Percentiles rank a stretch among this genome's conserved stretches.
phyloP scores from a whole-genome alignment of 2,113 vertebrate genomes.

The Ranitomeya variabilis region DNA sequence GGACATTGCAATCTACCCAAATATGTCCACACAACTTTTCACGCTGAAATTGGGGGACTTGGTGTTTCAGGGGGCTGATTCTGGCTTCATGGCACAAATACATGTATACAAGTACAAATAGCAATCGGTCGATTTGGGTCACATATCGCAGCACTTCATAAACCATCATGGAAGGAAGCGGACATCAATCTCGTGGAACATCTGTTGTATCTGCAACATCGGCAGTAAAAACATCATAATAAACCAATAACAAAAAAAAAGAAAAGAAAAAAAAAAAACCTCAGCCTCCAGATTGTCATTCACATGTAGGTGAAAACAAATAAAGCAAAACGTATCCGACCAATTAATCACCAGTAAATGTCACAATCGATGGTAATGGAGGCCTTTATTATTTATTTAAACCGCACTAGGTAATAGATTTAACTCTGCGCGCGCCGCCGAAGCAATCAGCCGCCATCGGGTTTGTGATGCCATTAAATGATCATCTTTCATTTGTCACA shows the following conservation, averaged over 20 bases:
- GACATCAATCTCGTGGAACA: not conserved
- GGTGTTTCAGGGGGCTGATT: too few relatives aligned
- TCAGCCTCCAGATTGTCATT: conserved; percentile 1
- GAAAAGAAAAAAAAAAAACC: not conserved
- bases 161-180: not conserved
- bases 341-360: conserved; percentile 48
- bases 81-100: not conserved
- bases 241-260: conserved; percentile 1
- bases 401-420: conserved; percentile 8
- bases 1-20: too few relatives aligned
- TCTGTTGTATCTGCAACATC: conserved; percentile 20
- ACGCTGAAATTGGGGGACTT: too few relatives aligned
- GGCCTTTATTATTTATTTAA: conserved; percentile 41
- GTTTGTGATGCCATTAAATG: conserved; percentile 33
- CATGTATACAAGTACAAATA: not conserved
- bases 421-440: conserved; percentile 5
- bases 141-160: not conserved
- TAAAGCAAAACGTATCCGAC: conserved; percentile 16
- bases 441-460: conserved; percentile 11
- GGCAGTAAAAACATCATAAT: conserved; percentile 9
- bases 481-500: conserved; percentile 48
- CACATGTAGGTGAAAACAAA: conserved; percentile 4
- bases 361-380: not conserved
- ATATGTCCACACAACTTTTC: too few relatives aligned
- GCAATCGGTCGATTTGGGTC: not conserved